Base-by-base conservation (phyloP, 2,888 invertebrate species). In the Dynastes tityus region DNA sequence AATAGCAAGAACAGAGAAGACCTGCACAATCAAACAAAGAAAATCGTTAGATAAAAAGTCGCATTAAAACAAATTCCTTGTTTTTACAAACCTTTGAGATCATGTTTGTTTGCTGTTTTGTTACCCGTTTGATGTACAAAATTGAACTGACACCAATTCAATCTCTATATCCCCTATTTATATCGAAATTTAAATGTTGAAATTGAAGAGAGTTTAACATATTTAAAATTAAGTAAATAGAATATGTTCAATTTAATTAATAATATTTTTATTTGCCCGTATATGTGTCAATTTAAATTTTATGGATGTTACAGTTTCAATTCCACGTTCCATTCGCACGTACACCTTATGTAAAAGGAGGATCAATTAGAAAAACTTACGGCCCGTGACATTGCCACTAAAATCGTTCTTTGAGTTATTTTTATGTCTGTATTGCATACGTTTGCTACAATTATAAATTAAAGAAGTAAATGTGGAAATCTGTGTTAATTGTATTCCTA, bases 341-440 rank as follows among this genome's bases (percentile, higher is more conserved):
- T 16, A 27, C n/a, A 51, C 4, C 68, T 70, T 53, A 32, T 70
- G 51, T 29, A 70, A 70, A 53, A 29, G 13, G 5, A 1, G 32
- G 29, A 11, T 49, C 51, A 49, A 70, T 70, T 70, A 70, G 11
- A 70, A 27, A 70, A 70, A 70, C 11, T 70, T 70, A 29, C 51
- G 53, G 45, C 29, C n/a, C 68, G 51, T 70, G 11, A 70, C 68
- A 70, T 51, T 27, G 51, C 63, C 29, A 32, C 27, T n/a, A 16
- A 53, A 53, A 11, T 45, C 8, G 1, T 11, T 45, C 8, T 3
- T 9, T 45, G 2, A 9, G 45, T 37, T 37, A 37, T 9, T 45
- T 45, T 45, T 45, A 40, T 40, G 40, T 40, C 40, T 40, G 40
- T 40, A 40, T 40, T 45, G 9, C 9, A 8, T 45, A 45, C 11